Evolutionary conservation across 2,888 invertebrate species (phyloP).

Genomic region (Mesoligia furuncula): DNA sequence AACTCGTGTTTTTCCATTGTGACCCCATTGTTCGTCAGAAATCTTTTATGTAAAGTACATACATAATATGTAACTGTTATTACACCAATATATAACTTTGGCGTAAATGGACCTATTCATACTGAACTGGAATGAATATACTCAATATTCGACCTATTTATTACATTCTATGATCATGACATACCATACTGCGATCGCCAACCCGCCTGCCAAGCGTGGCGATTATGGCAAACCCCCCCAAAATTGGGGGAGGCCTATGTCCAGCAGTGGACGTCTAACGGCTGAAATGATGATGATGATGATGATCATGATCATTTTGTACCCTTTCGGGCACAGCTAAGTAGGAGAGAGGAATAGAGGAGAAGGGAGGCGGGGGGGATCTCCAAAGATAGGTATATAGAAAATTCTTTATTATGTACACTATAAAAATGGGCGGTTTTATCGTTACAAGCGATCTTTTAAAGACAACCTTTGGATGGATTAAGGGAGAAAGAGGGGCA

Average conservation of each 20-base stretch:
- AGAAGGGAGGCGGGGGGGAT: not conserved
- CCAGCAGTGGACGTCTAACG: too few species aligned
- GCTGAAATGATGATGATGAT: too few species aligned
- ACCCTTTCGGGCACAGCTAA: not conserved
- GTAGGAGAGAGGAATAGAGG: not conserved
- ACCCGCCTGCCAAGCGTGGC: too few species aligned
- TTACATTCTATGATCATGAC: not conserved
- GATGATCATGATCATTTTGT: too few species aligned
- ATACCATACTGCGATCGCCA: too few species aligned
- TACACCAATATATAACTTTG: not conserved
- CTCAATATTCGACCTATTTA: not conserved
- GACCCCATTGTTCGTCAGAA: constrained; percentile 31
- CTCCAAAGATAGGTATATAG: not conserved
- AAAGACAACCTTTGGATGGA: too few species aligned
- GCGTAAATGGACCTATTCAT: not conserved
- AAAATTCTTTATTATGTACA: too few species aligned
- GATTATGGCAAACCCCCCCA: too few species aligned
- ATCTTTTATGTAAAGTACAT: constrained; percentile 17
- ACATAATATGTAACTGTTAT: constrained; percentile 3
- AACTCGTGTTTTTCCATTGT: constrained; percentile 57
- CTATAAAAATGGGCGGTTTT: too few species aligned
- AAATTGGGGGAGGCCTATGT: too few species aligned
- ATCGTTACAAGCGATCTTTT: too few species aligned
- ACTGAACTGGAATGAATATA: not conserved
- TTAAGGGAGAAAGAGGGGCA: too few species aligned